Conservation (phyloP, 1,140 invertebrate species). For the Scaptomyza graminum region DNA sequence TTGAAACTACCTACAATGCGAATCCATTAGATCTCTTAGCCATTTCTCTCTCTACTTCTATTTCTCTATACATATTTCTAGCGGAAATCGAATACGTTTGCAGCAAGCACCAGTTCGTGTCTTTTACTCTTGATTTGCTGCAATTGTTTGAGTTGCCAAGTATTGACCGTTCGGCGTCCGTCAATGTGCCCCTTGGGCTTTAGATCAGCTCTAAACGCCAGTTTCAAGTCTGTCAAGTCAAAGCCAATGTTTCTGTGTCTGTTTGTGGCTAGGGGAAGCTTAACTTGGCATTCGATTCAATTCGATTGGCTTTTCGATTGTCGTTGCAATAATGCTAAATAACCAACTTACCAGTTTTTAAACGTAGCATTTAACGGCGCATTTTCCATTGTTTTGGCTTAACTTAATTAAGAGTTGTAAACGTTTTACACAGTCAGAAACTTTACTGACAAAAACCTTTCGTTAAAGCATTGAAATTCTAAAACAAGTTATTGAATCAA, state of each 20-base stretch:
- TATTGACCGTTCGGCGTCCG: background rate
- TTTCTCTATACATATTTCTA: slow-evolving; percentile 14
- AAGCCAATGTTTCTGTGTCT: slow-evolving; percentile 11
- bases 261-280: slow-evolving; percentile 9
- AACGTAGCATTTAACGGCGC: slow-evolving; percentile 29
- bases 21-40: slow-evolving; percentile 52
- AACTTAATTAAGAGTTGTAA: slow-evolving; percentile 61
- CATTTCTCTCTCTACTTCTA: background rate
- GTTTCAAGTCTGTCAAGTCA: slow-evolving; percentile 24
- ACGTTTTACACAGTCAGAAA: slow-evolving; percentile 12
- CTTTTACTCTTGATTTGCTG: slow-evolving; percentile 54
- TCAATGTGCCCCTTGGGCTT: slow-evolving; percentile 48
- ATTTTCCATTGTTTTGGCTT: slow-evolving; percentile 48
- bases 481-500: too few species aligned
- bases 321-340: slow-evolving; percentile 39
- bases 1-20: slow-evolving; percentile 21
- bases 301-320: slow-evolving; percentile 26
- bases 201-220: slow-evolving; percentile 46
- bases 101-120: background rate
- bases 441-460: too few species aligned
- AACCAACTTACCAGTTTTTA: slow-evolving; percentile 49
- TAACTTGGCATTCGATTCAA: slow-evolving; percentile 31
- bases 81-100: slow-evolving; percentile 53
- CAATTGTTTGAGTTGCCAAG: slow-evolving; percentile 46
- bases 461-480: too few species aligned